Evolutionary conservation across 2,888 invertebrate species (phyloP), one percentile per base, ranked within the genome.

Genomic region (Oxyteleia sp.): DNA sequence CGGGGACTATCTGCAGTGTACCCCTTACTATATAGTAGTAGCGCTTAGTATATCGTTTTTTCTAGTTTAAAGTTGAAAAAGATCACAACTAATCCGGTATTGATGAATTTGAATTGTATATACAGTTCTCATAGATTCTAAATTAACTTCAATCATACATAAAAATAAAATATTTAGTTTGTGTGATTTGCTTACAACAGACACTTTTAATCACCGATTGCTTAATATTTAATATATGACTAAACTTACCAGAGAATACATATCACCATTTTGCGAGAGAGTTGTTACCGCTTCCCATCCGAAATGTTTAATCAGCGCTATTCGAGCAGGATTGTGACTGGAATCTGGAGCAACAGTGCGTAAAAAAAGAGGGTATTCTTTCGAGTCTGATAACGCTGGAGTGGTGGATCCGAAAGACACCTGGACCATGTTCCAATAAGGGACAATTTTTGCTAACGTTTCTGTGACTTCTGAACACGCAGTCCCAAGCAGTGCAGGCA

Each of bases 371-470:
- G 98, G 98, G 93, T 97, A 98, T 93, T 98, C 97, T 38, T 96
- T 96, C 23, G 98, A 95, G 93, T 98, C 98, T 88, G 98, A 98
- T 68, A 98, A 94, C 0, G 97, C 97, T 13, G 98, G 98, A 0
- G 98, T 97, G 16, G 96, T 97, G 0, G 98, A 97, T 1, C 98
- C 98, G 90, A 97, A 98, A 0, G 98, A 98, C 38, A 98, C 96
- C 95, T 98, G 97, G 8, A 98, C 96, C 87, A 98, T 96, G 92
- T 98, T 98, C 98, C 98, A 98, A 91, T 98, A 97, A 4, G 98
- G 97, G 26, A 97, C 97, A 72, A 98, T 97, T 94, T 98, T 97
- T 32, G 98, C 98, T 83, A 98, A 95, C 90, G 97, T 97, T 94
- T 98, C 97, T 0, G 98, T 98, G 69, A 98, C 98, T 90, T 98